Conservation (phyloP, 2,113 vertebrate species). For the Rhabdornis inornatus region DNA sequence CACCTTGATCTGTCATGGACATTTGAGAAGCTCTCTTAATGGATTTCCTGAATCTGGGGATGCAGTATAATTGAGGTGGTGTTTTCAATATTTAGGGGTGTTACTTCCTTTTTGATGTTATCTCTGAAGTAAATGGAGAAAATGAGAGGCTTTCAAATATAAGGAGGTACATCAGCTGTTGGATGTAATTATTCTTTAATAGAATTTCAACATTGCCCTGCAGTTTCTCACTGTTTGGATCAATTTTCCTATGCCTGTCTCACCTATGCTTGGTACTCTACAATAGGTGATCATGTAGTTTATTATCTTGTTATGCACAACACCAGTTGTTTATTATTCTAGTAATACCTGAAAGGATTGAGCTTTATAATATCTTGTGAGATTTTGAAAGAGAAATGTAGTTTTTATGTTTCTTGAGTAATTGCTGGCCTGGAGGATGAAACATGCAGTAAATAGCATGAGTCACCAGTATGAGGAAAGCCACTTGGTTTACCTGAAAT, state of each 20-base stretch:
- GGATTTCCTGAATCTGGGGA: background rate
- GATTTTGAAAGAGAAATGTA: background rate
- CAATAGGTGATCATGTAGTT: background rate
- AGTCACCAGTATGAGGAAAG: background rate
- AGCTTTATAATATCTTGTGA: background rate
- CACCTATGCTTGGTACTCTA: background rate
- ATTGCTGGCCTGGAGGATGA: background rate
- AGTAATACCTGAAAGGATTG: background rate
- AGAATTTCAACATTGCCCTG: background rate
- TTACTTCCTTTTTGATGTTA: constrained; percentile 21
- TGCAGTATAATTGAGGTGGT: background rate
- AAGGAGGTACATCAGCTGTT: constrained; percentile 60
- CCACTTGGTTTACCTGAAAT: background rate
- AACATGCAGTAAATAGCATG: background rate
- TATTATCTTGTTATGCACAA: background rate
- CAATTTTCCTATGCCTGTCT: background rate
- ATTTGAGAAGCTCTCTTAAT: constrained; percentile 11
- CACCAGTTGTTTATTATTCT: background rate
- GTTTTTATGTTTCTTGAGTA: background rate
- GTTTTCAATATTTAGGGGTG: constrained; percentile 1
- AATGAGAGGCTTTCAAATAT: background rate
- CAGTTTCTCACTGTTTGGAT: background rate
- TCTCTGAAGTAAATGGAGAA: constrained; percentile 20
- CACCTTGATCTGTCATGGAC: constrained; percentile 63
- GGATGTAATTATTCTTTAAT: background rate